Base-by-base conservation (phyloP, 2,797 vertebrate genomes). In the Enteromius mattozi region DNA sequence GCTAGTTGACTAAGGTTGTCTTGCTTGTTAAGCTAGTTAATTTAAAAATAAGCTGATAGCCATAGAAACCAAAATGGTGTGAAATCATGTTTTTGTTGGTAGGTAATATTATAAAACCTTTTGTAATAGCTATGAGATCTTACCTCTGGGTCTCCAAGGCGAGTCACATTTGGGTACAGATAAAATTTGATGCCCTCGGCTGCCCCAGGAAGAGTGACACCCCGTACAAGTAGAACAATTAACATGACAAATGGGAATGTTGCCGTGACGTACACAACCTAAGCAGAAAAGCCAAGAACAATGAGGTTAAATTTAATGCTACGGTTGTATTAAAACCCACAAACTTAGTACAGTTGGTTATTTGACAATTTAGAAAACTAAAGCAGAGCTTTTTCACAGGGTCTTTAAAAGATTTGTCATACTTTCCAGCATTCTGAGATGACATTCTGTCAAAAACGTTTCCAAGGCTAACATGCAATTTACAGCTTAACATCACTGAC, bases 211-310 rank as follows among this genome's bases (percentile, higher is more conserved):
- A 99, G 93, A 2, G 98, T 99, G 89, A 99, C 96, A 0, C 98
- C 98, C 21, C 98, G 97, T 75, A 99, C 95, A 91, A 99, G 92
- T 61, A 99, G 94, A 82, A 99, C 95, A 80, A 99, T 94, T 51
- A 99, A 96, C 98, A 99, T 99, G 88, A 98, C 68, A 19, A 99
- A 99, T 0, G 98, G 98, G 91, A 99, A 99, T 0, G 98, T 99
- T 90, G 98, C 98, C 0, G 98, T 99, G 93, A 99, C 94, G 93
- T 99, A 99, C 59, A 99, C 98, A 27, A 99, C 97, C 98, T 98
- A 88, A 45, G 40, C 45, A 37, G 51, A 61, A 83, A 69, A 16
- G 42, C 65, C 27, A 71, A 24, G 7, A 59, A 75, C 13, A 24
- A 2, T 1, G 37, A 86, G 47, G 3, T 78, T 65, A 65, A 21